A percentile compares a stretch with the other conserved stretches of the same genome.
phyloP scores from a whole-genome alignment of 2,888 invertebrate genomes.

The Lacanobia wlatinum region DNA sequence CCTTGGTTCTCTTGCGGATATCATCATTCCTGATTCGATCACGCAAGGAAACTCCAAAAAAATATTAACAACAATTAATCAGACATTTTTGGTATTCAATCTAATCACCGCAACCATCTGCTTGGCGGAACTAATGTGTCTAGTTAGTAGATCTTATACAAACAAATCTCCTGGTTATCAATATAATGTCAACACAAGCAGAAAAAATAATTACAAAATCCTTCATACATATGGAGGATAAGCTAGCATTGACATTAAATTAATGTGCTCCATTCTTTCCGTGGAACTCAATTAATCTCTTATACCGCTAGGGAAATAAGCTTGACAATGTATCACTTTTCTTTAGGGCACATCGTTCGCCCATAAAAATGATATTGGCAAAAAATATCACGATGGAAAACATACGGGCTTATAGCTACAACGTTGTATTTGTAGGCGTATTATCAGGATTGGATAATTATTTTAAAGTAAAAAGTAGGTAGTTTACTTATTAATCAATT shows the following conservation, averaged over 20 bases:
- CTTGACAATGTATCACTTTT: constrained; percentile 60
- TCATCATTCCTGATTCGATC: too few species aligned
- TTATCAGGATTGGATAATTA: too few species aligned
- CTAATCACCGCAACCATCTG: neutral
- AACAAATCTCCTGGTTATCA: neutral
- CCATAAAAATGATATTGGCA: constrained; percentile 56
- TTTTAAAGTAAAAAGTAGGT: too few species aligned
- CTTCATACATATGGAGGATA: constrained; percentile 23
- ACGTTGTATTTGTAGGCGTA: too few species aligned
- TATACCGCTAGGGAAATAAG: constrained; percentile 60
- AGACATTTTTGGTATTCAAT: neutral
- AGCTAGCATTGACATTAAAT: constrained; percentile 46
- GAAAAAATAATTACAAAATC: constrained; percentile 15
- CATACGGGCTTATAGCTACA: constrained; percentile 4
- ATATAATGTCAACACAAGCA: neutral
- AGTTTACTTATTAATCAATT: too few species aligned
- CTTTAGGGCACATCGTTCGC: constrained; percentile 40
- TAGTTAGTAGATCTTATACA: neutral
- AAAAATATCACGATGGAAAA: constrained; percentile 17
- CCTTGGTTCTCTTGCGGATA: too few species aligned
- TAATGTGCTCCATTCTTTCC: constrained; percentile 51
- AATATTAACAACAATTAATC: neutral
- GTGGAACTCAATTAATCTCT: constrained; percentile 46
- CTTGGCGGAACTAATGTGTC: neutral
- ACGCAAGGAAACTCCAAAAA: too few species aligned